Evolutionary conservation across 2,888 invertebrate genomes (phyloP), one percentile per base, ranked within the genome.

Genomic region (Caenorhabditis sp.): DNA sequence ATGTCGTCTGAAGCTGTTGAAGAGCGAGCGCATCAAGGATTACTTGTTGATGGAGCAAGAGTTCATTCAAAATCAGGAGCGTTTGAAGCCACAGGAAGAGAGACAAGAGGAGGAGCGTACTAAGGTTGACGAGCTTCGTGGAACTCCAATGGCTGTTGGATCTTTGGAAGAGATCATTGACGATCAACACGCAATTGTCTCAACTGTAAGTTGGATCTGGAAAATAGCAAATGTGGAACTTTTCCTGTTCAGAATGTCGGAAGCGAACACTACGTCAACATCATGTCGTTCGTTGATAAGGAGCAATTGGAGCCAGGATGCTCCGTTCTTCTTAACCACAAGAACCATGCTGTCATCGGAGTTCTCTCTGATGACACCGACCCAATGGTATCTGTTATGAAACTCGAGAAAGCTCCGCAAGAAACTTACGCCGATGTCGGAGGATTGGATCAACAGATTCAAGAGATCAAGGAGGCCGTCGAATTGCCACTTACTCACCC

Each of bases 371-470:
- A 99, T 93, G 98, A 99, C 92, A 98, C 98, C 13, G 99, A 99
- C 93, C 99, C 99, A 4, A 99, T 99, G 98, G 99, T 99, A 2
- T 98, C 98, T 13, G 99, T 99, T 1, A 99, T 99, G 99, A 99
- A 99, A 92, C 93, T 99, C 56, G 99, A 99, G 92, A 99, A 99
- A 92, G 99, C 99, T 9, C 99, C 99, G 0, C 98, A 89, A 83
- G 99, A 99, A 93, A 99, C 98, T 0, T 99, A 99, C 92, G 98
- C 98, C 15, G 99, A 91, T 61, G 90, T 91, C n/a, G 91, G 91
- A 62, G 91, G 91, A 6, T 86, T 91, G 44, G 91, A 91, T 97
- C 93, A 98, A 40, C 99, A 99, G 93, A 99, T 99, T 92, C 98
- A 97, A 96, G 91, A 97, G 93, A 97, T 97, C 80, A 97, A 97